Evolutionary conservation across 2,888 invertebrate genomes (phyloP).

Genomic region (Mesorhabditis spiculigera): DNA sequence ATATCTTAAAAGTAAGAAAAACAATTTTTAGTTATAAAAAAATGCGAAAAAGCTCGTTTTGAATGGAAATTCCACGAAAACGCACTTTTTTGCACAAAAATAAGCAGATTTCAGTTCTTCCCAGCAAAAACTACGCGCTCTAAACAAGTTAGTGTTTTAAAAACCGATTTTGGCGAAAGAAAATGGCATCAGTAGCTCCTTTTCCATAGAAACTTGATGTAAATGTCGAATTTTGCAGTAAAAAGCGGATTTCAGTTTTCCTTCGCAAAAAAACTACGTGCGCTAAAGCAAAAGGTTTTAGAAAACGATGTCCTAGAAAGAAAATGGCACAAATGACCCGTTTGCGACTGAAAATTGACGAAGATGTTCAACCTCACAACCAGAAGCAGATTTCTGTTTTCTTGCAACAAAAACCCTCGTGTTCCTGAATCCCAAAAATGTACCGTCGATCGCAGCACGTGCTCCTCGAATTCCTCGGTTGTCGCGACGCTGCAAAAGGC

Average conservation of each 20-base stretch:
- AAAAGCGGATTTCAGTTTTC: neutral
- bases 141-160: too few species aligned
- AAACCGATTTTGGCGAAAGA: too few species aligned
- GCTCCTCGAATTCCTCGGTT: conserved; percentile 4
- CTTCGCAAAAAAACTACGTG: neutral
- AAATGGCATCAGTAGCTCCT: too few species aligned
- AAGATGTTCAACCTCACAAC: neutral
- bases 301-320: too few species aligned
- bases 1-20: too few species aligned
- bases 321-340: too few species aligned
- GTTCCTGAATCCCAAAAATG: neutral
- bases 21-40: too few species aligned
- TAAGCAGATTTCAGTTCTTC: too few species aligned
- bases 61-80: too few species aligned
- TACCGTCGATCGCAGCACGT: neutral
- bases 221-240: neutral
- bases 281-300: neutral
- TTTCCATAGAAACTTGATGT: neutral
- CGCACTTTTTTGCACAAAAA: too few species aligned
- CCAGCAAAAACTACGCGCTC: too few species aligned
- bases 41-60: too few species aligned
- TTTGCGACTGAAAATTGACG: neutral
- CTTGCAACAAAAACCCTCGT: neutral
- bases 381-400: neutral
- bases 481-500: neutral